Evolutionary conservation across 2,797 vertebrate genomes (phyloP).

Genomic region (Molossus alvarezi): DNA sequence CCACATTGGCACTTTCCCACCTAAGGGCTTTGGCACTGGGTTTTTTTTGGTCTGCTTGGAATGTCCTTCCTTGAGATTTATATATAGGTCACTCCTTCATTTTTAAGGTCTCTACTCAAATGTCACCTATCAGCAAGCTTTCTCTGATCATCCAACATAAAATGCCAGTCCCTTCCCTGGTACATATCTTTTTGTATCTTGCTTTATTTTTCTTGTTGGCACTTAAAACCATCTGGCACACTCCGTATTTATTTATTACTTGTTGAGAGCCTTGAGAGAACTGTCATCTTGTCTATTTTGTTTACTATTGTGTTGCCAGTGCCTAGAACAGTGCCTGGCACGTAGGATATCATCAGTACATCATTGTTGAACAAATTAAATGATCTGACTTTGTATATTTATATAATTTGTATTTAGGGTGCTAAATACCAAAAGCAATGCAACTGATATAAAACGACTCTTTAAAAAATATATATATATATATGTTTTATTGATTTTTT

Average conservation of each 20-base stretch:
- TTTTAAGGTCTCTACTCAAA: slow-evolving; percentile 20
- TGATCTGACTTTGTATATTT: neutral
- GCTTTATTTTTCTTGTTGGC: slow-evolving; percentile 16
- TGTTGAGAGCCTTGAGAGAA: slow-evolving; percentile 18
- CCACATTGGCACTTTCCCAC: neutral
- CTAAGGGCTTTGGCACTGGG: neutral
- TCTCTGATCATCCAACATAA: slow-evolving; percentile 14
- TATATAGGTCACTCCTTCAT: neutral
- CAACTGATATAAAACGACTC: neutral
- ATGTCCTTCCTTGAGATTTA: neutral
- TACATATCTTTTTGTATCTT: neutral
- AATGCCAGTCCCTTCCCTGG: neutral
- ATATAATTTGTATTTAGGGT: neutral
- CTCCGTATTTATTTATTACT: neutral
- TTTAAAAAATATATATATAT: too few relatives aligned
- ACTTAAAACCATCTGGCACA: neutral
- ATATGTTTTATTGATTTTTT: too few relatives aligned
- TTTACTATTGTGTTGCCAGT: neutral
- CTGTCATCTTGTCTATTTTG: neutral
- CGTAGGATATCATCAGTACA: neutral
- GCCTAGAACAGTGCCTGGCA: neutral
- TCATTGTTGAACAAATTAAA: slow-evolving; percentile 38
- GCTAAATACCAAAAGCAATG: slow-evolving; percentile 46
- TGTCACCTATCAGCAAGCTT: neutral
- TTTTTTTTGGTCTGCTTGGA: slow-evolving; percentile 16